Base-by-base conservation (phyloP, 1,140 invertebrate genomes). In the Drosophila carrolli region DNA sequence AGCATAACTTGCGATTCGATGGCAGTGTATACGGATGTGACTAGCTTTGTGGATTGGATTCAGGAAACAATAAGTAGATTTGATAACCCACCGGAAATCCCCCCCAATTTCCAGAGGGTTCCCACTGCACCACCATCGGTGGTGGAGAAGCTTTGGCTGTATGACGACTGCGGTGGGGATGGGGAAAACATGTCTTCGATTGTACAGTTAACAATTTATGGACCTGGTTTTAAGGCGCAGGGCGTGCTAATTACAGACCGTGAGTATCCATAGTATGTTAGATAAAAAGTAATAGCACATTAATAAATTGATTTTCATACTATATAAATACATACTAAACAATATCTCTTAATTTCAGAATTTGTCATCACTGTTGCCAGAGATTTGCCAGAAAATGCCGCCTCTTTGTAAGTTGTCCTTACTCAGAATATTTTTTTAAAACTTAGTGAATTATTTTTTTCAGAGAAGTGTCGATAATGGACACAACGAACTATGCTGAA, bases 171-270 rank as follows among this genome's bases (percentile, higher is more conserved):
- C 48, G 10, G n/a, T 14, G 27, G 5, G 4, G 10, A 7, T 14
- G 27, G 5, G 2, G 1, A 32, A 1, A 10, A 4, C 4, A 14
- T 10, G n/a, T 0, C n/a, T 35, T 14, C 48, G 27, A 32, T 29
- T 8, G 4, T 32, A 9, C 13, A n/a, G 4, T 8, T 8, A 9
- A 35, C 2, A n/a, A 50, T 50, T 50, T 35, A 50, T 35, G 27
- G 48, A 9, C 48, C 48, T 14, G n/a, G 8, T 10, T 50, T 32
- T 35, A 5, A 11, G n/a, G 7, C 27, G 4, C 4, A 10, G 7
- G 48, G 48, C 7, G 48, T 50, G 13, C 4, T 50, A 0, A 50
- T 50, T 14, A 32, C 48, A 50, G 48, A 50, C 8, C 48, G 48
- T 50, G 5, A 32, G 48, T 50, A 48, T 48, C 23, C 23, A 23